These are phyloP conservation scores for Zophobas morio DNA, from an alignment of 1,140 invertebrate genomes.

Conservation along the genomic window DNA sequence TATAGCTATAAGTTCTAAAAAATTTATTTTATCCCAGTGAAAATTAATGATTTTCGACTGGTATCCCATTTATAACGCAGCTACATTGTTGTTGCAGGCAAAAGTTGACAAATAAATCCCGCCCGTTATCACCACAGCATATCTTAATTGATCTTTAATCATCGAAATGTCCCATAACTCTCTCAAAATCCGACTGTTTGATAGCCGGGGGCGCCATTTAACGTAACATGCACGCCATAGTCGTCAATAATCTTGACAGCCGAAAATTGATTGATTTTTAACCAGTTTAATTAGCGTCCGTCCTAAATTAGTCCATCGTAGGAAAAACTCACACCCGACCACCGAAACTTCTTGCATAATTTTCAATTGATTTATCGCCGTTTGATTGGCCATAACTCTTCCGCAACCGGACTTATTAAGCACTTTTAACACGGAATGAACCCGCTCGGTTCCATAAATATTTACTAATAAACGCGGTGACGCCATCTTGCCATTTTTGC, in stretches of 20 bases:
- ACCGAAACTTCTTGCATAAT: not conserved
- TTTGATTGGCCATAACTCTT: not conserved
- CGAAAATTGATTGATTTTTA: constrained; percentile 11
- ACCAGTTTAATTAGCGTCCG: constrained; percentile 12
- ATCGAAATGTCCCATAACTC: not conserved
- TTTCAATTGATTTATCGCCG: constrained; percentile 3
- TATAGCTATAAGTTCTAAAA: too few relatives aligned
- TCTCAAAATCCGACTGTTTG: not conserved
- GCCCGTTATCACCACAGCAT: too few relatives aligned
- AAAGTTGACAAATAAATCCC: too few relatives aligned
- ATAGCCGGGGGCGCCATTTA: not conserved
- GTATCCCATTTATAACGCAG: too few relatives aligned
- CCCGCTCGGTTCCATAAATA: too few relatives aligned
- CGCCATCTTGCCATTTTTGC: not conserved
- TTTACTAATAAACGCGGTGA: not conserved
- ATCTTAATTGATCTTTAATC: not conserved
- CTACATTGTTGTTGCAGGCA: too few relatives aligned
- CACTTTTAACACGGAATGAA: too few relatives aligned
- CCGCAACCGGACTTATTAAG: not conserved
- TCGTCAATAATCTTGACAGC: constrained; percentile 13
- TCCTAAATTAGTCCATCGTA: constrained; percentile 6
- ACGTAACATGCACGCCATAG: not conserved
- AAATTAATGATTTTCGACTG: too few relatives aligned
- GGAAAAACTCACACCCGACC: not conserved
- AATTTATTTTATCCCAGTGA: too few relatives aligned